phyloP scores from a whole-genome alignment of 2,797 vertebrate species.

The Thaleichthys pacificus region DNA sequence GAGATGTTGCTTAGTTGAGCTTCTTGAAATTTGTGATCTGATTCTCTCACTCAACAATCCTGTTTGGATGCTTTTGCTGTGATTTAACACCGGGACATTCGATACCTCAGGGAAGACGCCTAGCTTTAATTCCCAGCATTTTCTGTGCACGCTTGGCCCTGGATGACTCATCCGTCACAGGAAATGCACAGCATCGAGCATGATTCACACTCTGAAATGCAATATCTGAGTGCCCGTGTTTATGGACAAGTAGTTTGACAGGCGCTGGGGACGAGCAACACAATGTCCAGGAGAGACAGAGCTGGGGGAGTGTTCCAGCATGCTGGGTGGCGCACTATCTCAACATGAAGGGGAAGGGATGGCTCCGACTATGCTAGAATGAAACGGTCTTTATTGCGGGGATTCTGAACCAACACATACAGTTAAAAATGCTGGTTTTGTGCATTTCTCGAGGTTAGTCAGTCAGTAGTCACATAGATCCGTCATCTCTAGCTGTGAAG shows the following conservation, averaged over 20 bases:
- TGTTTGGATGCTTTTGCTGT: background rate
- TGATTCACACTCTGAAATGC: constrained; percentile 29
- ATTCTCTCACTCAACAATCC: background rate
- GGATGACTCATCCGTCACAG: constrained; percentile 33
- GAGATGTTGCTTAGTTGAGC: too few relatives aligned
- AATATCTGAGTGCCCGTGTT: constrained; percentile 14
- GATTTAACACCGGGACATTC: constrained; percentile 2
- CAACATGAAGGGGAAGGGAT: too few relatives aligned
- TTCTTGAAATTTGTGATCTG: background rate
- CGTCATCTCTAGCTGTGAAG: too few relatives aligned
- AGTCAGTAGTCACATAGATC: too few relatives aligned
- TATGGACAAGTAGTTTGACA: constrained; percentile 8
- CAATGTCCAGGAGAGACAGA: background rate
- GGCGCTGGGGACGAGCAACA: background rate
- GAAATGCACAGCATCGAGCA: constrained; percentile 17
- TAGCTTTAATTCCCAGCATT: background rate
- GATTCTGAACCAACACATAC: too few relatives aligned
- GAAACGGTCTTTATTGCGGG: too few relatives aligned
- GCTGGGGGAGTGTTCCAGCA: background rate
- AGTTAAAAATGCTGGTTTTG: too few relatives aligned
- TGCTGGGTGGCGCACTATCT: background rate
- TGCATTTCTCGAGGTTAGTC: too few relatives aligned
- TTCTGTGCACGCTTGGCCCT: constrained; percentile 6
- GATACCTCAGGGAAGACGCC: constrained; percentile 6
- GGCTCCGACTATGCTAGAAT: too few relatives aligned